Evolutionary conservation across 2,888 invertebrate species (phyloP).

Genomic region (Synergus japonicus): DNA sequence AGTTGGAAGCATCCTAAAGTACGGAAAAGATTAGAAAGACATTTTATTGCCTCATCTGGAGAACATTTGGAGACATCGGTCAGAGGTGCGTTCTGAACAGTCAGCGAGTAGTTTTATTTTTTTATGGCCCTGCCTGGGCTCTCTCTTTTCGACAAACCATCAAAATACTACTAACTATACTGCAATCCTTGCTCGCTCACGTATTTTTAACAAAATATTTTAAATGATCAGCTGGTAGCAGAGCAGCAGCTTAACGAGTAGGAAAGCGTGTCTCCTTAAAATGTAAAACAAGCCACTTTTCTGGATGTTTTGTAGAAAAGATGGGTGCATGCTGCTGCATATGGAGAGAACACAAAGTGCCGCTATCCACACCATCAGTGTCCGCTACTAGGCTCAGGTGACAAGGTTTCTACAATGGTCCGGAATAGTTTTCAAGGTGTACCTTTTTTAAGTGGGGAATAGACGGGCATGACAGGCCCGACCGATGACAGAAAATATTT

Average conservation of each 20-base stretch:
- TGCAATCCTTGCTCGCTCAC: no score
- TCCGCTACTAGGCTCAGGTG: slow-evolving; percentile 73
- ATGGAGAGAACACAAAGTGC: slow-evolving; percentile 61
- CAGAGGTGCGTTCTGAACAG: no score
- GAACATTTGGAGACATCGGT: no score
- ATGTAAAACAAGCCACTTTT: not conserved
- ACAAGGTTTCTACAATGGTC: slow-evolving; percentile 62
- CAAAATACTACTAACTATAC: no score
- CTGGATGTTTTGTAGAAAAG: not conserved
- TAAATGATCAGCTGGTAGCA: not conserved
- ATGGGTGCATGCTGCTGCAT: not conserved
- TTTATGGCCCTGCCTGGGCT: no score
- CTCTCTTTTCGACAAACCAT: no score
- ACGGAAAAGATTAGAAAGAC: no score
- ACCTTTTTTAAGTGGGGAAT: slow-evolving; percentile 64
- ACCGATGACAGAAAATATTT: slow-evolving; percentile 75
- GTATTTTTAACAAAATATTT: no score
- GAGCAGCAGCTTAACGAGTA: not conserved
- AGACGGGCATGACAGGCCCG: slow-evolving; percentile 56
- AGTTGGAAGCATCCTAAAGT: no score
- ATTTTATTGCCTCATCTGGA: no score
- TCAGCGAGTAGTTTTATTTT: no score
- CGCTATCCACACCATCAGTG: slow-evolving; percentile 75
- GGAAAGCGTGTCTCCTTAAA: slow-evolving; percentile 7
- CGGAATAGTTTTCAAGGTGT: slow-evolving; percentile 51